phyloP scores from a whole-genome alignment of 1,140 invertebrate species.

The Brachionus paranguensis region DNA sequence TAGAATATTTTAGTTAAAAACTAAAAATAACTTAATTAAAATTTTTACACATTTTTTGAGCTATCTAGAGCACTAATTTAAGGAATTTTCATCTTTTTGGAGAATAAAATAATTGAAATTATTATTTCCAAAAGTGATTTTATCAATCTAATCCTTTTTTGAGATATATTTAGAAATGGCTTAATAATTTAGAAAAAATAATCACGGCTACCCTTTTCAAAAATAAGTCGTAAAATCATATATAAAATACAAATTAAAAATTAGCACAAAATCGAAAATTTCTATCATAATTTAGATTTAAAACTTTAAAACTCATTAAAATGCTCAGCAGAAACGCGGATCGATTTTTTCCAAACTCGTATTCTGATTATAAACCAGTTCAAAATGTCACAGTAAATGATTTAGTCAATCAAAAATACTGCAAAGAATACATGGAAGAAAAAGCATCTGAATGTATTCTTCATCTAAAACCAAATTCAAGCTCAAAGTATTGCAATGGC shows the following conservation, averaged over 20 bases:
- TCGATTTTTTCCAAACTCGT: neutral
- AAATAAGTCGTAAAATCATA: neutral
- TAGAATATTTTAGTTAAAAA: neutral
- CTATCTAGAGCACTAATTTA: neutral
- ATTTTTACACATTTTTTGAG: neutral
- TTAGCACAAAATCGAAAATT: neutral
- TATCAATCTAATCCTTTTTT: neutral
- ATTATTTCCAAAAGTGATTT: neutral
- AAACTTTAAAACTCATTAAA: neutral
- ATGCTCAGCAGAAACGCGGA: neutral
- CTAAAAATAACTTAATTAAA: neutral
- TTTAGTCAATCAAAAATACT: neutral
- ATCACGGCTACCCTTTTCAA: neutral
- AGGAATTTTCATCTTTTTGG: neutral
- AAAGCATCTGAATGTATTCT: neutral
- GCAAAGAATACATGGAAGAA: neutral
- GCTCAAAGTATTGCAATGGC: neutral
- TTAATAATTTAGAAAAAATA: neutral
- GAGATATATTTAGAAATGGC: neutral
- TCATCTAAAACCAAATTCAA: conserved; percentile 18
- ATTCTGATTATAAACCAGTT: neutral
- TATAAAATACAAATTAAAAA: neutral
- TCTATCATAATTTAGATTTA: neutral
- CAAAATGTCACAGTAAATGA: neutral
- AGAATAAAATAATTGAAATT: neutral